These are phyloP conservation scores for Lobophora halterata DNA, from an alignment of 2,888 invertebrate genomes.

Conservation along the genomic window DNA sequence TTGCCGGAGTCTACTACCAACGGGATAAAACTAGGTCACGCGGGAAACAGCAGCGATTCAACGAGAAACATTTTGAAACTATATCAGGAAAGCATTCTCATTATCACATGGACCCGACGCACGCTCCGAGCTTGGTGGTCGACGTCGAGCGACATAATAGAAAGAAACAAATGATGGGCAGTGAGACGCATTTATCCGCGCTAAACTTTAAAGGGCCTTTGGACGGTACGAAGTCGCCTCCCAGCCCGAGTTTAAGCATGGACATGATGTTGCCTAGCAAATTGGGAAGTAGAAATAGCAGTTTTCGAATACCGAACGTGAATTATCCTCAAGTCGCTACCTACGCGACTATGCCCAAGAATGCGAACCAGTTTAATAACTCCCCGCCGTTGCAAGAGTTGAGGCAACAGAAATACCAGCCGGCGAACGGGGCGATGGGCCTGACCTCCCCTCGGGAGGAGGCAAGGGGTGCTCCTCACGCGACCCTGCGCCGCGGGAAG, in stretches of 20 bases:
- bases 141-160: conserved; percentile 85
- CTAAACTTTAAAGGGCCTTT: conserved; percentile 81
- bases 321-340: conserved; percentile 69
- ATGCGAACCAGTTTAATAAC: conserved; percentile 78
- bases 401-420: conserved; percentile 81
- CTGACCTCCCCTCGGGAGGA: conserved; percentile 58
- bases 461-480: conserved; percentile 60
- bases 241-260: conserved; percentile 82
- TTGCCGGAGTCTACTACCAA: conserved; percentile 92
- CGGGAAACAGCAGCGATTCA: conserved; percentile 86
- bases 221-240: conserved; percentile 81
- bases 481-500: conserved; percentile 66
- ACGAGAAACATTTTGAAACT: conserved; percentile 86
- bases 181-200: conserved; percentile 77
- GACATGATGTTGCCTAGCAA: conserved; percentile 74
- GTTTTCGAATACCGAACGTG: conserved; percentile 69
- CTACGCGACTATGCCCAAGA: conserved; percentile 82
- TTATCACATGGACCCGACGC: conserved; percentile 88
- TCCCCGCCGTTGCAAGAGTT: conserved; percentile 74
- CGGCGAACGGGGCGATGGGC: conserved; percentile 81
- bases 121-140: conserved; percentile 90
- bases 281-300: conserved; percentile 77
- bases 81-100: conserved; percentile 89
- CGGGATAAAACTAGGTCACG: conserved; percentile 85
- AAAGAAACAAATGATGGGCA: conserved; percentile 70